phyloP scores from a whole-genome alignment of 1,140 invertebrate genomes.

The Apis dorsata region DNA sequence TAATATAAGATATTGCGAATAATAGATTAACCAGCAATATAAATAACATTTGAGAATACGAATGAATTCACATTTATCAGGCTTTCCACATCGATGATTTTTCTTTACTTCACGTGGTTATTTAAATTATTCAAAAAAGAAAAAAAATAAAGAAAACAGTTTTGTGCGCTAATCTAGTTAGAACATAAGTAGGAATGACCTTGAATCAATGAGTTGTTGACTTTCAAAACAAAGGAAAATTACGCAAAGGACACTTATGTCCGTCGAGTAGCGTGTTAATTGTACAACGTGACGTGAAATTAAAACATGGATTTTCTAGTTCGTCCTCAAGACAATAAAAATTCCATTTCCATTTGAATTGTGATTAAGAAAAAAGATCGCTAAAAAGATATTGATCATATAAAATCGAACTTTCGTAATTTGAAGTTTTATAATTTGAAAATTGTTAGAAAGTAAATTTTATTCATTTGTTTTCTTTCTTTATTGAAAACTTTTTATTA shows the following conservation, averaged over 20 bases:
- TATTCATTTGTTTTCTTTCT: too few species aligned
- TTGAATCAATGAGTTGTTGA: slow-evolving; percentile 17
- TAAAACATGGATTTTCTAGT: neutral
- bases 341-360: neutral
- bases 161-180: neutral
- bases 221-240: slow-evolving; percentile 7
- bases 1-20: neutral
- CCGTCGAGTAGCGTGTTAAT: slow-evolving; percentile 2
- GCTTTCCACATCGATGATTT: neutral
- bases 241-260: neutral
- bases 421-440: too few species aligned
- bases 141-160: neutral
- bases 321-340: too few species aligned
- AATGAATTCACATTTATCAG: neutral
- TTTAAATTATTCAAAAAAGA: neutral
- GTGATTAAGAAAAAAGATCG: neutral
- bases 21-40: neutral
- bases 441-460: too few species aligned
- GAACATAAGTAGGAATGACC: neutral
- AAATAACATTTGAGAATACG: neutral
- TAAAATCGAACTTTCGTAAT: neutral
- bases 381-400: too few species aligned
- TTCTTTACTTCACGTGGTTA: neutral
- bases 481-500: too few species aligned
- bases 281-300: neutral